Percentiles rank a stretch among this genome's conserved stretches.
phyloP scores from a whole-genome alignment of 1,140 invertebrate species.

The Mya arenaria region DNA sequence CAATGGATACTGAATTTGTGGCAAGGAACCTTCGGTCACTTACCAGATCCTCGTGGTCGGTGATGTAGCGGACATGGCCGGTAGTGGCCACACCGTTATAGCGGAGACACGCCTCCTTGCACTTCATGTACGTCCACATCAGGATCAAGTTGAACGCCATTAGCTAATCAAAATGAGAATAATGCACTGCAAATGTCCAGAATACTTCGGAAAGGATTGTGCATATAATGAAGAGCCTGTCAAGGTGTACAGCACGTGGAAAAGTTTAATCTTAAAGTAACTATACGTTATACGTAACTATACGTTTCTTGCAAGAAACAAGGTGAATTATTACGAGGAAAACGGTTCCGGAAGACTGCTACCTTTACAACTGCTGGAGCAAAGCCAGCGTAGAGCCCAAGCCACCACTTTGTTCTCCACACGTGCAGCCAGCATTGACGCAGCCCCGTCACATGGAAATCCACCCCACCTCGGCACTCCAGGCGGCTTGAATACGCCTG shows the following conservation, averaged over 20 bases:
- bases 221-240: background rate
- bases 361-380: conserved; percentile 12
- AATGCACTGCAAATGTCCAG: background rate
- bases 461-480: conserved; percentile 18
- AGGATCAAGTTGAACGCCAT: conserved; percentile 19
- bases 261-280: background rate
- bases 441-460: conserved; percentile 20
- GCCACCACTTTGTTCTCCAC: background rate
- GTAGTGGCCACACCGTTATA: background rate
- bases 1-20: background rate
- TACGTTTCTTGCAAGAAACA: background rate
- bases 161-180: background rate
- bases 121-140: conserved; percentile 2
- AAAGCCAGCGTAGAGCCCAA: conserved; percentile 34
- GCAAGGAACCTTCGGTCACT: background rate
- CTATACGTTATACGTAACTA: background rate
- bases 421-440: conserved; percentile 19
- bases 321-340: background rate
- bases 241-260: background rate
- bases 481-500: conserved; percentile 15
- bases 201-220: background rate
- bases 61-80: background rate
- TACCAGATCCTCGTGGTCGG: background rate
- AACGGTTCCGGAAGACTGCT: background rate
- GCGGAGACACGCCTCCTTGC: conserved; percentile 8